phyloP scores from a whole-genome alignment of 2,888 invertebrate species.

The Dioctria linearis region DNA sequence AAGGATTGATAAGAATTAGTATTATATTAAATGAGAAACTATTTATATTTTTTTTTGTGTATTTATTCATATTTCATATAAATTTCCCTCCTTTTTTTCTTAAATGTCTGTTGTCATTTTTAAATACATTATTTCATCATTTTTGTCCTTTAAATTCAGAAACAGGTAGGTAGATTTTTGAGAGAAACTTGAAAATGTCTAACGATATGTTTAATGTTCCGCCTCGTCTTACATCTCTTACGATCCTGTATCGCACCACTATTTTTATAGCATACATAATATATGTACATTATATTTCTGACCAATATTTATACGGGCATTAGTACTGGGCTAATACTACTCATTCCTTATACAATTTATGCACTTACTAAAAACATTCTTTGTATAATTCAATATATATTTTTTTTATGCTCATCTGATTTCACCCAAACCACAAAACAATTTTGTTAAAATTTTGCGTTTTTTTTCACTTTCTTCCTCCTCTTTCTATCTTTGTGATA shows the following conservation, averaged over 20 bases:
- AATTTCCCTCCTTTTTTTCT: conserved; percentile 30
- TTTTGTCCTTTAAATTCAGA: conserved; percentile 25
- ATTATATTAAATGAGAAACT: too few relatives aligned
- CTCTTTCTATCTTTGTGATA: conserved; percentile 13
- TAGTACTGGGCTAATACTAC: too few relatives aligned
- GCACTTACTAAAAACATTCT: neutral
- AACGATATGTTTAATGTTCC: conserved; percentile 50
- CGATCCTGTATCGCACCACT: too few relatives aligned
- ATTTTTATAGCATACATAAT: too few relatives aligned
- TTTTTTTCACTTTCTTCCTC: neutral
- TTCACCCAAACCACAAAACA: neutral
- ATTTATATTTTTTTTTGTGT: conserved; percentile 8
- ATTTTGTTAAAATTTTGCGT: conserved; percentile 19
- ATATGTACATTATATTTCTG: too few relatives aligned
- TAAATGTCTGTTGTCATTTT: conserved; percentile 24
- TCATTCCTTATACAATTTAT: conserved; percentile 3
- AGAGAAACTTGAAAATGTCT: conserved; percentile 49
- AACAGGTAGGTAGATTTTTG: conserved; percentile 23
- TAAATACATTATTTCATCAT: conserved; percentile 5
- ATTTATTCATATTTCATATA: conserved; percentile 31
- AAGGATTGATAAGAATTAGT: too few relatives aligned
- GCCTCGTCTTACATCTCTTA: neutral
- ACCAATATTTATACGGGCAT: too few relatives aligned
- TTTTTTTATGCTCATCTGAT: neutral
- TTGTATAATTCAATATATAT: neutral